These are phyloP conservation scores for Branchipolynoe longqiensis DNA, from an alignment of 2,888 invertebrate genomes.

Conservation along the genomic window DNA sequence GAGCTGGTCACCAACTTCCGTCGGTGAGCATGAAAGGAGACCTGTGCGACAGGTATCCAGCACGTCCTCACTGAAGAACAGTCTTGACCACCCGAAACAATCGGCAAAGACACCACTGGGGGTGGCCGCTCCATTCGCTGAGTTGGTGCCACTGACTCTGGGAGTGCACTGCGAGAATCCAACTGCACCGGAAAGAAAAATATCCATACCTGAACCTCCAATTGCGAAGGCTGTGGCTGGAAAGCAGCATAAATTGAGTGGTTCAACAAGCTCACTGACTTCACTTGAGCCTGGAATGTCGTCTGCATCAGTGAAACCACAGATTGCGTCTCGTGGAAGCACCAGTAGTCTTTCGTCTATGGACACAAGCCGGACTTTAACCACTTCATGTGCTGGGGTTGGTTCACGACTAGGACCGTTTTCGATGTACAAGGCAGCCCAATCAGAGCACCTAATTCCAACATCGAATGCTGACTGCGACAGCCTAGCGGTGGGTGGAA, in stretches of 20 bases:
- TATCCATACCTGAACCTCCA: not conserved
- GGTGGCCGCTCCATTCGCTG: not conserved
- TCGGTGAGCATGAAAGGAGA: not conserved
- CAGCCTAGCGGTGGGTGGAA: slow-evolving; percentile 3
- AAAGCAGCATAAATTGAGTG: slow-evolving; percentile 16
- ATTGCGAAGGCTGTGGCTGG: not conserved
- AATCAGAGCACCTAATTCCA: not conserved
- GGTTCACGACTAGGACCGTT: not conserved
- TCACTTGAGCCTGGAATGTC: slow-evolving; percentile 3
- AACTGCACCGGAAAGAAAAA: not conserved
- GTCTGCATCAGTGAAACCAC: not conserved
- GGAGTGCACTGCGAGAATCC: not conserved
- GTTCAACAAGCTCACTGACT: slow-evolving; percentile 3
- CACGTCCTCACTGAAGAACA: too few relatives aligned
- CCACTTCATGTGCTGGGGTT: not conserved
- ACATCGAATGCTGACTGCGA: not conserved
- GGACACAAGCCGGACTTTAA: not conserved
- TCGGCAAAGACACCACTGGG: not conserved
- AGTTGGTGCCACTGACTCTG: not conserved
- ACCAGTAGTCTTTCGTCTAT: slow-evolving; percentile 46
- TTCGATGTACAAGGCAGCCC: not conserved
- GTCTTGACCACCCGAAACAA: not conserved
- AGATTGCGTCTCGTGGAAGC: slow-evolving; percentile 40
- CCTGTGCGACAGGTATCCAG: not conserved
- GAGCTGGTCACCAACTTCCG: not conserved